Evolutionary conservation across 2,797 vertebrate genomes (phyloP).

Genomic region (Rousettus madagascariensis): DNA sequence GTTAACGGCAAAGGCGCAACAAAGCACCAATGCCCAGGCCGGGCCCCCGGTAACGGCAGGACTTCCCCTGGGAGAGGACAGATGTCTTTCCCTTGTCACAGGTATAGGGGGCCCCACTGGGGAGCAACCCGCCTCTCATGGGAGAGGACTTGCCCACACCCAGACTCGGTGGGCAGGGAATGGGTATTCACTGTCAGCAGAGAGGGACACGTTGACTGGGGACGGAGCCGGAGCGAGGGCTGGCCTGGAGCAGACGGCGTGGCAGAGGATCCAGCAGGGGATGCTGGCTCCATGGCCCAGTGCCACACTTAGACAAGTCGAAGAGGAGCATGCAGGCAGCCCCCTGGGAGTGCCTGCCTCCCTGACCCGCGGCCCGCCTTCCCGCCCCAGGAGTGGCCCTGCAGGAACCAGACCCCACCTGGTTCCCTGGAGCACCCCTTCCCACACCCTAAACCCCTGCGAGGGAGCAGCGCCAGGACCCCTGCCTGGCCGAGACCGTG

Average conservation of each 20-base stretch:
- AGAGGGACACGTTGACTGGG: not conserved
- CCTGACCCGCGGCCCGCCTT: not conserved
- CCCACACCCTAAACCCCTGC: accelerated
- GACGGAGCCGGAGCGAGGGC: not conserved
- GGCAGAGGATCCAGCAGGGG: not conserved
- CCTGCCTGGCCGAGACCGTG: not conserved
- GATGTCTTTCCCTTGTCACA: not conserved
- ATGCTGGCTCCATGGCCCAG: not conserved
- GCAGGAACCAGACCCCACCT: not conserved
- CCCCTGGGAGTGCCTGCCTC: not conserved
- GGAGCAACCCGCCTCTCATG: not conserved
- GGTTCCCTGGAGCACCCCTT: not conserved
- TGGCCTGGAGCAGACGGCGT: not conserved
- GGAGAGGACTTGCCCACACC: not conserved
- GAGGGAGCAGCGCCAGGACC: not conserved
- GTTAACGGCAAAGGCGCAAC: not conserved
- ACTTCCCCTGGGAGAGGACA: not conserved
- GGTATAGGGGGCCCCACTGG: not conserved
- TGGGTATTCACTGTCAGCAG: not conserved
- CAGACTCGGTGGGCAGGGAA: not conserved
- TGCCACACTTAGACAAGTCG: not conserved
- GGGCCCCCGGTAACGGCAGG: not conserved
- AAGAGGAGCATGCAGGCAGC: not conserved
- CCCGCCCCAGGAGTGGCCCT: not conserved
- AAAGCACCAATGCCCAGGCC: not conserved